A percentile compares a stretch with the other conserved stretches of the same genome.
Evolutionary conservation across 2,888 invertebrate genomes (phyloP).

Genomic region (Arenicola marina): DNA sequence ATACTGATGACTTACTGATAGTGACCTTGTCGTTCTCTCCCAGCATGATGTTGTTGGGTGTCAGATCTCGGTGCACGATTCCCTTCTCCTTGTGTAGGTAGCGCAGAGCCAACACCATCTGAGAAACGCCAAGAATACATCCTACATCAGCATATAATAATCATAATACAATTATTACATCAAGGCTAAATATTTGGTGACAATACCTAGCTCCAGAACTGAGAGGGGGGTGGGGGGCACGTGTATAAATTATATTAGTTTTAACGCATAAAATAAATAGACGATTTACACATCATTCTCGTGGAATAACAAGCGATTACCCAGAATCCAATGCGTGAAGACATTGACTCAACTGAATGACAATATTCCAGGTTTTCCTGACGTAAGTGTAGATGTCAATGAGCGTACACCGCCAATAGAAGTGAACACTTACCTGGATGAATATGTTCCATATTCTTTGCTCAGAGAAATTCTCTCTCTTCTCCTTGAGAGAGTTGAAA

Average conservation of each 20-base stretch:
- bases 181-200: background rate
- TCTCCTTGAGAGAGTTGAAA: conserved; percentile 62
- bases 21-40: conserved; percentile 61
- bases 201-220: background rate
- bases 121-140: too few species aligned
- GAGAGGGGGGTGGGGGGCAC: background rate
- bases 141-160: background rate
- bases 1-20: conserved; percentile 51
- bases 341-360: background rate
- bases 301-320: background rate
- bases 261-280: too few species aligned
- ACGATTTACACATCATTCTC: too few species aligned
- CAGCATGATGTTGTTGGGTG: conserved; percentile 61
- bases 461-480: conserved; percentile 57
- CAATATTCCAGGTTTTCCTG: too few species aligned
- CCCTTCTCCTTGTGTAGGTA: conserved; percentile 64
- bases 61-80: conserved; percentile 61
- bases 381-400: too few species aligned
- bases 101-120: conserved; percentile 61
- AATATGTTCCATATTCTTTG: conserved; percentile 61
- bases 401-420: too few species aligned
- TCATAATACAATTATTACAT: background rate
- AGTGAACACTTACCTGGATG: conserved; percentile 56
- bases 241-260: too few species aligned
- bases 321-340: background rate